A percentile compares a stretch with the other conserved stretches of the same genome.
These are phyloP conservation scores for Athene cunicularia DNA, from an alignment of 2,113 vertebrate genomes.

Conservation along the genomic window DNA sequence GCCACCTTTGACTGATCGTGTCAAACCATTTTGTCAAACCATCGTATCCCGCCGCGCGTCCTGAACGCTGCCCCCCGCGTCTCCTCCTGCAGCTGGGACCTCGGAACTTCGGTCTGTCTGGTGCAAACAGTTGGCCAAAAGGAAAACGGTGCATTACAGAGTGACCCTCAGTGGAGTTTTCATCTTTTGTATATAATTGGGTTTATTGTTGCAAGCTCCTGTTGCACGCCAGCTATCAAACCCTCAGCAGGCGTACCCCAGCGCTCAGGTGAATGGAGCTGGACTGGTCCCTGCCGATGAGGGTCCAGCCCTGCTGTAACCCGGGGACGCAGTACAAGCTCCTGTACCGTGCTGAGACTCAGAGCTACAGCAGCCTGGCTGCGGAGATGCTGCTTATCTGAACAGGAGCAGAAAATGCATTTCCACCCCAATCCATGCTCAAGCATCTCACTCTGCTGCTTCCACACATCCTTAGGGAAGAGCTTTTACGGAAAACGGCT, in stretches of 20 bases:
- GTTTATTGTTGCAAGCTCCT: background rate
- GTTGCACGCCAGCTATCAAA: background rate
- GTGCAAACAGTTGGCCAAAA: background rate
- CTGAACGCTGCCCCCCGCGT: background rate
- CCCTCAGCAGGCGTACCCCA: background rate
- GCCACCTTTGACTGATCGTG: background rate
- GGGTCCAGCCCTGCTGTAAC: background rate
- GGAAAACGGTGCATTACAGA: background rate
- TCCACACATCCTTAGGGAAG: background rate
- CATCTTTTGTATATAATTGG: background rate
- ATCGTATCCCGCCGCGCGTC: fast-evolving
- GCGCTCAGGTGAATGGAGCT: background rate
- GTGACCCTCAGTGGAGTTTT: background rate
- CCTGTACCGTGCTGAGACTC: background rate
- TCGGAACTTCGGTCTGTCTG: background rate
- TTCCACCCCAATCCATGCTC: background rate
- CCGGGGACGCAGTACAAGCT: background rate
- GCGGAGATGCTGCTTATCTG: background rate
- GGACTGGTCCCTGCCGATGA: background rate
- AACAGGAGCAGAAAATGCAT: background rate
- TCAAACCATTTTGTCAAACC: background rate
- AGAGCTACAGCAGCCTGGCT: background rate
- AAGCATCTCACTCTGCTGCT: background rate
- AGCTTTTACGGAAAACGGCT: background rate
- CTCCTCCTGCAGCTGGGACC: background rate